Conservation (phyloP, 2,113 vertebrate genomes). For the Aptenodytes forsteri region DNA sequence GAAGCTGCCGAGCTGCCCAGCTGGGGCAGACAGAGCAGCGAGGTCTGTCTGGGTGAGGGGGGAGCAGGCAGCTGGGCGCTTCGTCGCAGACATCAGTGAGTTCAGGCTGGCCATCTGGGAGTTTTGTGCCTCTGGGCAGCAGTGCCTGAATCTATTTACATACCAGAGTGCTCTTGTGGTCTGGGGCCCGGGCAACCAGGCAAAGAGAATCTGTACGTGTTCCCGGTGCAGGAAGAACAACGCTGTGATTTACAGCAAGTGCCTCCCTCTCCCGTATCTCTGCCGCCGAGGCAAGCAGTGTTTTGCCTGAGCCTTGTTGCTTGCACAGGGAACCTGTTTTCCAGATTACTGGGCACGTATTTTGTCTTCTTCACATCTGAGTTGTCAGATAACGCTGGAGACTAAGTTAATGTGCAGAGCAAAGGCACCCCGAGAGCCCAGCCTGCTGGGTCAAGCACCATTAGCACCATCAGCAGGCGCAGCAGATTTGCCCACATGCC, state of each 20-base stretch:
- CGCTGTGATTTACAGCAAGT: neutral
- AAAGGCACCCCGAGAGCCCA: neutral
- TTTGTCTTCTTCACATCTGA: neutral
- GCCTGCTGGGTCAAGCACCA: neutral
- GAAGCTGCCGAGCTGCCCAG: accelerated
- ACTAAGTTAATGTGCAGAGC: neutral
- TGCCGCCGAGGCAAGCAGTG: neutral
- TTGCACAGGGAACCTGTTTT: neutral
- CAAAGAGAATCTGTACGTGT: neutral
- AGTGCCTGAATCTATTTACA: neutral
- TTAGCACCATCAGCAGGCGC: neutral
- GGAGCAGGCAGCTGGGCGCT: neutral
- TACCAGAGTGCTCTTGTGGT: neutral
- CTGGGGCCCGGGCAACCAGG: neutral
- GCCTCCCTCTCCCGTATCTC: neutral
- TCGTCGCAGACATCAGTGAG: neutral
- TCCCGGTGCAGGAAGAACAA: neutral
- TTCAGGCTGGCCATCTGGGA: neutral
- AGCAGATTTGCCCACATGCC: neutral
- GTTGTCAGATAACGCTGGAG: neutral
- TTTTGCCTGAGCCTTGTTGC: neutral
- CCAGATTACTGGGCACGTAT: neutral
- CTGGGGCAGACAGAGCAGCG: neutral
- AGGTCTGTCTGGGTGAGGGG: neutral
- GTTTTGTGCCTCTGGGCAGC: neutral